Evolutionary conservation across 2,888 invertebrate genomes (phyloP).

Genomic region (Cantharis rufa): DNA sequence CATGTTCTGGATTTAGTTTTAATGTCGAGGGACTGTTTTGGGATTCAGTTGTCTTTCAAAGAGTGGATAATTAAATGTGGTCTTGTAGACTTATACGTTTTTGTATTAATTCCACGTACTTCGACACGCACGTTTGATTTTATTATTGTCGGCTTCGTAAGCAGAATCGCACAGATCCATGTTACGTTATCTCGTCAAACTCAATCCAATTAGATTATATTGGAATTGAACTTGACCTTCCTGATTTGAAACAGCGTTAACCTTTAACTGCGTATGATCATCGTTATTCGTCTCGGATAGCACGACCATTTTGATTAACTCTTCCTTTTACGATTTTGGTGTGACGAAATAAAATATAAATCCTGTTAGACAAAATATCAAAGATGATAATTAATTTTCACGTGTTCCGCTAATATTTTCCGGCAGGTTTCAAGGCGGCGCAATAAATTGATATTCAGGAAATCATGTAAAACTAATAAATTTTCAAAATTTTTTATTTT

Average conservation of each 20-base stretch:
- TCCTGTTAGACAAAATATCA: neutral
- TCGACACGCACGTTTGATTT: conserved; percentile 24
- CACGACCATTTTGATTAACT: neutral
- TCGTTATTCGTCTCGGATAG: neutral
- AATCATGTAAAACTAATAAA: neutral
- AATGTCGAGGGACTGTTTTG: conserved; percentile 8
- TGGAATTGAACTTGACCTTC: conserved; percentile 26
- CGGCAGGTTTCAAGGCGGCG: conserved; percentile 1
- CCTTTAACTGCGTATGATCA: neutral
- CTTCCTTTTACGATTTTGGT: conserved; percentile 3
- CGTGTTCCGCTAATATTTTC: neutral
- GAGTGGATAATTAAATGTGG: conserved; percentile 18
- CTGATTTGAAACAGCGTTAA: conserved; percentile 5
- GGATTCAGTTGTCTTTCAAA: conserved; percentile 15
- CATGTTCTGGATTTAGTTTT: conserved; percentile 14
- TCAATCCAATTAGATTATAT: conserved; percentile 18
- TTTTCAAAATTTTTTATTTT: neutral
- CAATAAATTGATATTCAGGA: neutral
- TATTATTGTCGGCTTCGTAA: conserved; percentile 18
- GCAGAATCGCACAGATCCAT: conserved; percentile 15
- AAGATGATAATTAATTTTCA: conserved; percentile 10
- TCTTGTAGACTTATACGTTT: conserved; percentile 6
- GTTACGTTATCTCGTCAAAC: conserved; percentile 13
- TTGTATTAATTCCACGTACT: conserved; percentile 20
- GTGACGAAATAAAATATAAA: neutral